Base-by-base conservation (phyloP, 1,140 invertebrate species). In the Drosophila punjabiensis region DNA sequence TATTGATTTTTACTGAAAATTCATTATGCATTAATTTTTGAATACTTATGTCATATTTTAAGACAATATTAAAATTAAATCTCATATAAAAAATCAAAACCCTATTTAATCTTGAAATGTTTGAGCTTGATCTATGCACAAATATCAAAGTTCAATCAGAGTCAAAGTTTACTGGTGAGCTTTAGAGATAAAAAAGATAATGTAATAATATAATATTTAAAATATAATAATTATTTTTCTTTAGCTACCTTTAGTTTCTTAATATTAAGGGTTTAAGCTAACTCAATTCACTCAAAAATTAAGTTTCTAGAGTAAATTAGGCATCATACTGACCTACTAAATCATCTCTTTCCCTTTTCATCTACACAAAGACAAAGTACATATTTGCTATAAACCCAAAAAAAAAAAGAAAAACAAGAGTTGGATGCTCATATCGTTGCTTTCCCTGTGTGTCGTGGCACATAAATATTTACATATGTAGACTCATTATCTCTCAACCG, bases 391-490 rank as follows among this genome's bases (percentile, higher is more conserved):
- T 52, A 16, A n/a, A 16, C 50, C 10, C 28, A 52, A 16, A 4
- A 48, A 20, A 48, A 5, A 10, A 47, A 48, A 5, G 5, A 47
- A 28, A 16, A 50, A 41, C 0, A 33, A 1, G 9, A 18, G 20
- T 56, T 0, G 53, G 53, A 6, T 56, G 18, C 53, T 24, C 33
- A 39, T 58, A 35, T 39, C 20, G 3, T 28, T 11, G 5, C 20
- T 33, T 35, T 45, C 39, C 61, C 30, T 14, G 9, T 16, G 41
- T 24, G 24, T 24, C 41, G 5, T 45, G n/a, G n/a, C 43, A 43
- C 41, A 65, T 68, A 65, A 67, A 67, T 67, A 68, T 68, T 64
- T 65, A 66, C 60, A 65, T 65, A 37, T 68, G 60, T 65, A 47
- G 32, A 13, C 60, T 65, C 60, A 68, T 68, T 68, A 68, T 68